Evolutionary conservation across 1,140 invertebrate species (phyloP).

Genomic region (Nephotettix cincticeps): DNA sequence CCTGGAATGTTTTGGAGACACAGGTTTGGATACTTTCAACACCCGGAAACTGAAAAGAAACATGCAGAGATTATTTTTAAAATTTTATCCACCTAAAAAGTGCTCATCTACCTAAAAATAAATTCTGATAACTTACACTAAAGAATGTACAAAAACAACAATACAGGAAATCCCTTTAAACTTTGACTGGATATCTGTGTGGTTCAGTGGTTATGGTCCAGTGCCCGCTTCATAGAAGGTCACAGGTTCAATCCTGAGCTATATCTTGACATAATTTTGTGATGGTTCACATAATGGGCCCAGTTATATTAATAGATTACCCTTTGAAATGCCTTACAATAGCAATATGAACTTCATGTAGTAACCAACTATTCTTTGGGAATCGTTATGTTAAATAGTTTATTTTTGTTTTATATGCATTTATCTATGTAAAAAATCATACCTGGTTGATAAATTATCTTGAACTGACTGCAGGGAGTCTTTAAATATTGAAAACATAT

Average conservation of each 20-base stretch:
- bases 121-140: too few relatives aligned
- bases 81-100: too few relatives aligned
- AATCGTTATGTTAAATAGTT: background rate
- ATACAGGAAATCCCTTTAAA: too few relatives aligned
- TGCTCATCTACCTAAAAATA: too few relatives aligned
- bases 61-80: too few relatives aligned
- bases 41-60: slow-evolving; percentile 24
- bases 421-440: background rate
- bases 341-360: background rate
- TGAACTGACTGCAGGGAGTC: slow-evolving; percentile 28
- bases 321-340: background rate
- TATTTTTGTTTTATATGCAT: background rate
- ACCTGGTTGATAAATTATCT: slow-evolving; percentile 33
- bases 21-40: slow-evolving; percentile 23
- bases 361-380: background rate
- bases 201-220: too few relatives aligned
- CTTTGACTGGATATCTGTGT: too few relatives aligned
- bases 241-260: too few relatives aligned
- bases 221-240: too few relatives aligned
- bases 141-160: too few relatives aligned
- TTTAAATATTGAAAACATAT: slow-evolving; percentile 5
- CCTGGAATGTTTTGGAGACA: background rate
- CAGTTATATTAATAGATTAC: background rate
- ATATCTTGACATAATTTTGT: background rate
- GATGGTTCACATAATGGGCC: background rate